Base-by-base conservation (phyloP, 37 sponge, comb jelly and placozoan species). In the Axinella damicornis region DNA sequence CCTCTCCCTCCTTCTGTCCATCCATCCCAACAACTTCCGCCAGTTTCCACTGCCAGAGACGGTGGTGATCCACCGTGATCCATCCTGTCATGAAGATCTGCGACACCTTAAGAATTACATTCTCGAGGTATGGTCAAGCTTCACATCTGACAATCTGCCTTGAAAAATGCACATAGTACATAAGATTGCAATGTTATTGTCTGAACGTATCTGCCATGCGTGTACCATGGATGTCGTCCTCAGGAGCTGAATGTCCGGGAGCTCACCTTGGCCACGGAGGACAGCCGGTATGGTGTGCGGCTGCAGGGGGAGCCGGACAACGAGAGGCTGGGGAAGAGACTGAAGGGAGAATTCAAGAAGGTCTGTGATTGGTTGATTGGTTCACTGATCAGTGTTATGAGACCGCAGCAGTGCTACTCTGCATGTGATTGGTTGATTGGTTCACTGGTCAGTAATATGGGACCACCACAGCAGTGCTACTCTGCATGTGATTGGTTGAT, bases 21-120 rank as follows among this genome's bases (percentile, higher is more conserved):
- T n/a, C n/a, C n/a, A n/a, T n/a, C n/a, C n/a, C n/a, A n/a, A n/a
- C n/a, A n/a, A n/a, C n/a, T n/a, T n/a, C n/a, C n/a, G n/a, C n/a
- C n/a, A 95, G 96, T 95, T 84, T 57, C 98, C 95, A 32, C 88
- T 97, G 22, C 96, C 91, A 4, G 93, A 95, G 65, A 85, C 95
- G 34, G 90, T 97, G 31, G 94, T 97, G 36, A 87, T 97, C 22
- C 96, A 97, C 69, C 80, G 68, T 19, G 96, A 97, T 71, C 78
- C 83, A 5, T 12, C 72, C 12, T 58, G 55, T 53, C 87, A 84
- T n/a, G 60, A 80, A 0, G 87, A 97, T 65, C 89, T 95, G 46
- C 73, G 57, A 53, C 68, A 77, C 24, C 83, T 95, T 39, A 63
- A 95, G 69, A 58, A 30, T 18, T 97, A 97, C 80, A 97, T 97